phyloP scores from a whole-genome alignment of 1,140 invertebrate species.

The Cydia pomonella region DNA sequence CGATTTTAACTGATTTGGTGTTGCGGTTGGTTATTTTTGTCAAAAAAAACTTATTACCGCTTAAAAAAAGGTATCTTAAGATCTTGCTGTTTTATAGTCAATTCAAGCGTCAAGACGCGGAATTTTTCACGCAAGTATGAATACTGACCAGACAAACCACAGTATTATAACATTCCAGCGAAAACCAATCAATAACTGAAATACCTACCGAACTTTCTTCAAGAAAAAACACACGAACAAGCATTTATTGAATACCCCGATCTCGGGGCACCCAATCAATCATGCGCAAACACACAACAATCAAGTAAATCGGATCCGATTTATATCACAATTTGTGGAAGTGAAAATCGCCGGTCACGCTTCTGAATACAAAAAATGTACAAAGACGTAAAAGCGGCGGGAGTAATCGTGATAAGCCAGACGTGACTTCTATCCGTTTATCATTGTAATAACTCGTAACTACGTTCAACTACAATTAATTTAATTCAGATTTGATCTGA shows the following conservation, averaged over 20 bases:
- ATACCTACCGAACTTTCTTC: slow-evolving; percentile 23
- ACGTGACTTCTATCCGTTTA: slow-evolving; percentile 11
- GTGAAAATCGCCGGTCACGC: slow-evolving; percentile 25
- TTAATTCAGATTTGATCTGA: not conserved
- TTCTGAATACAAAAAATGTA: slow-evolving; percentile 20
- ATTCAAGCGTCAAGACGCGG: no score
- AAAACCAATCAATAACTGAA: slow-evolving; percentile 18
- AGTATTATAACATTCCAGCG: not conserved
- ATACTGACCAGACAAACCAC: not conserved
- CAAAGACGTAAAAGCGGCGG: not conserved
- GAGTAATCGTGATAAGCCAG: slow-evolving; percentile 5
- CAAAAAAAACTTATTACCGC: no score
- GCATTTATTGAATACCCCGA: slow-evolving; percentile 15
- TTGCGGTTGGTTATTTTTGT: no score
- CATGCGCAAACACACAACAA: slow-evolving; percentile 27
- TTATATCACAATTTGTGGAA: slow-evolving; percentile 23
- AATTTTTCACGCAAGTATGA: not conserved
- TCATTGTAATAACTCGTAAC: not conserved
- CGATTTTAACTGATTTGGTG: no score
- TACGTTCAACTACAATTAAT: not conserved
- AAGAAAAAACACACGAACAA: slow-evolving; percentile 14
- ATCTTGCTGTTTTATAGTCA: no score
- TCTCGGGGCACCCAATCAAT: slow-evolving; percentile 10
- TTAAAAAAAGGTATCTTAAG: no score
- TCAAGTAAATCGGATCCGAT: slow-evolving; percentile 16